Evolutionary conservation across 2,113 vertebrate genomes (phyloP).

Genomic region (Perca fluviatilis): DNA sequence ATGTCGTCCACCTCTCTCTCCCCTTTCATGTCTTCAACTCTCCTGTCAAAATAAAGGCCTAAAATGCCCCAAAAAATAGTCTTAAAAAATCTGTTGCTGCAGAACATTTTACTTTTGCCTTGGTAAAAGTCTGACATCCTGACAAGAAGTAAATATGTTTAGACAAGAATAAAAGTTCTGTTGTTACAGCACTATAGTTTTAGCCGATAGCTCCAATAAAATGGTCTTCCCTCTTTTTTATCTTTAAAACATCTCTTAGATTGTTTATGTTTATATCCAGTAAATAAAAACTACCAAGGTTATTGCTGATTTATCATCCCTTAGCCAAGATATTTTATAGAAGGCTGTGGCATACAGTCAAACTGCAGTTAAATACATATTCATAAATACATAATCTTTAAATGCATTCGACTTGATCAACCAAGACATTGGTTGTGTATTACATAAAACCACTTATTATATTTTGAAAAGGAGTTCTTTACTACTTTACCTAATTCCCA

Average conservation of each 20-base stretch:
- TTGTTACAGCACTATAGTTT: background rate
- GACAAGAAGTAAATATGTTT: background rate
- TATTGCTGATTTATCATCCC: background rate
- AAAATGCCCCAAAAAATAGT: too few species aligned
- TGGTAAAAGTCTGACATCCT: constrained; percentile 5
- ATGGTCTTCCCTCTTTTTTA: constrained; percentile 1
- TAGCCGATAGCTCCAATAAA: background rate
- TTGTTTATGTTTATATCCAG: background rate
- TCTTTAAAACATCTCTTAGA: background rate
- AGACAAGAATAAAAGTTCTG: background rate
- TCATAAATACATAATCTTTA: too few species aligned
- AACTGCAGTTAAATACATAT: background rate
- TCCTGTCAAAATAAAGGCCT: too few species aligned
- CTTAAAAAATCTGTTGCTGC: too few species aligned
- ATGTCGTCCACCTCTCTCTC: too few species aligned
- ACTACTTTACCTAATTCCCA: constrained; percentile 7
- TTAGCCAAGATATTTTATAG: background rate
- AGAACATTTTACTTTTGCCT: constrained; percentile 12
- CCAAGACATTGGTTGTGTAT: background rate
- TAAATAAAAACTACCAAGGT: background rate
- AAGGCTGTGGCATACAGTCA: background rate
- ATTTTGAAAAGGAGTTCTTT: background rate
- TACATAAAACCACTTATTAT: background rate
- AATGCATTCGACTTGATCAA: background rate
- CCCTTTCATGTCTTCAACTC: too few species aligned